A percentile compares a stretch with the other conserved stretches of the same genome.
Conservation (phyloP, 2,113 vertebrate genomes). For the Oncorhynchus tshawytscha region DNA sequence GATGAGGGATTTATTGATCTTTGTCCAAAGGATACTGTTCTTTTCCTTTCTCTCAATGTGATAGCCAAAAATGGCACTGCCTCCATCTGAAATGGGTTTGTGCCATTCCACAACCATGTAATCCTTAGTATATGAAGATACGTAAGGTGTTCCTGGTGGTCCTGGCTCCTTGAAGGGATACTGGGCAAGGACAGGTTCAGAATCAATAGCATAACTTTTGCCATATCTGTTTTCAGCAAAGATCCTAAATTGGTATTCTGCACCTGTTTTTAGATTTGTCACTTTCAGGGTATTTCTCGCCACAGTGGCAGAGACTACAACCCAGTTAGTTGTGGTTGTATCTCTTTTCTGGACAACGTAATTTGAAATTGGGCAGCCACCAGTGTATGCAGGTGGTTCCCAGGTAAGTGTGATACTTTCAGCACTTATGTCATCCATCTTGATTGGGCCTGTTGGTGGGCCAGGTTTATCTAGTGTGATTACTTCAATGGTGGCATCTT, state of each 20-base stretch:
- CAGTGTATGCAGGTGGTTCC: slow-evolving; percentile 89
- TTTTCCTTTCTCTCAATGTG: slow-evolving; percentile 96
- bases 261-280: slow-evolving; percentile 90
- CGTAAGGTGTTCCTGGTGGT: slow-evolving; percentile 92
- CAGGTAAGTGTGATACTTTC: slow-evolving; percentile 91
- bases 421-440: slow-evolving; percentile 92
- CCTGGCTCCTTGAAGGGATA: slow-evolving; percentile 98
- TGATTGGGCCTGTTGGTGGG: slow-evolving; percentile 91
- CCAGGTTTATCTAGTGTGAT: slow-evolving; percentile 95
- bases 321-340: slow-evolving; percentile 93
- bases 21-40: slow-evolving; percentile 97
- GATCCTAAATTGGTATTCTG: slow-evolving; percentile 96
- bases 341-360: slow-evolving; percentile 97
- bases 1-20: slow-evolving; percentile 93
- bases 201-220: slow-evolving; percentile 92
- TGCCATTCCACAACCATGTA: slow-evolving; percentile 96
- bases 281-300: slow-evolving; percentile 95
- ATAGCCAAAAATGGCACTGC: slow-evolving; percentile 91
- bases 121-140: slow-evolving; percentile 85
- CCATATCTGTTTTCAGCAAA: slow-evolving; percentile 96
- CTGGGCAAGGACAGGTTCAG: slow-evolving; percentile 85
- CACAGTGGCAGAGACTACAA: slow-evolving; percentile 90
- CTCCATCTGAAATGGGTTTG: slow-evolving; percentile 92
- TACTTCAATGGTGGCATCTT: slow-evolving; percentile 87
- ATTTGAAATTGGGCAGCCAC: slow-evolving; percentile 95